Conservation (phyloP, 2,888 invertebrate species). For the Cryptophagus acutangulus region DNA sequence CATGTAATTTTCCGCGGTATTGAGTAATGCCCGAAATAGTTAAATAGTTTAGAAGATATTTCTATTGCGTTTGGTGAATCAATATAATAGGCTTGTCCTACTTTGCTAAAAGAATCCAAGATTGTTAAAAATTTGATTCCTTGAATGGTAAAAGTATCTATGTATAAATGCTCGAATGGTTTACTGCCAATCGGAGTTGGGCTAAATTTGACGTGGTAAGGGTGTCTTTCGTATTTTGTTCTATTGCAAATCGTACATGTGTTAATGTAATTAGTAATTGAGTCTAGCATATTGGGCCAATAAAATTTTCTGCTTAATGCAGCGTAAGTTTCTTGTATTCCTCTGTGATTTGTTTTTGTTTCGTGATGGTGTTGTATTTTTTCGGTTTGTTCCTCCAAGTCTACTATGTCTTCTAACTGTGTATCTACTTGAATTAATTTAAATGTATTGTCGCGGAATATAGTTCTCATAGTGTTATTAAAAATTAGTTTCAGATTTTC, state of each 20-base stretch:
- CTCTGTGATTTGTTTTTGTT: slow-evolving; percentile 10
- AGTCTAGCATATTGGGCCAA: too few species aligned
- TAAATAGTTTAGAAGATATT: not conserved
- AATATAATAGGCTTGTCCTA: slow-evolving; percentile 3
- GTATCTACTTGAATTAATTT: not conserved
- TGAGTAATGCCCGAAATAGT: not conserved
- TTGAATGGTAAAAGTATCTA: slow-evolving; percentile 2
- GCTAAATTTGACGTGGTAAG: not conserved
- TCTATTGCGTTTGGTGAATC: not conserved
- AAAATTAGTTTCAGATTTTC: not conserved
- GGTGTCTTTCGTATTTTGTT: slow-evolving; percentile 1
- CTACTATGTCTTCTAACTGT: slow-evolving; percentile 7
- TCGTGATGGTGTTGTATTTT: slow-evolving; percentile 11
- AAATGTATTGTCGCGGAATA: not conserved
- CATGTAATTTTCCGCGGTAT: not conserved
- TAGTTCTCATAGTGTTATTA: not conserved
- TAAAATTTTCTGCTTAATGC: too few species aligned
- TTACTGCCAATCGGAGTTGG: not conserved
- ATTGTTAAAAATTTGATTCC: slow-evolving; percentile 5
- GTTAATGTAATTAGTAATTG: too few species aligned
- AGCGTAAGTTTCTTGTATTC: too few species aligned
- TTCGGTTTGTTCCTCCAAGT: slow-evolving; percentile 9
- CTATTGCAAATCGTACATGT: not conserved
- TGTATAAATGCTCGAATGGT: slow-evolving; percentile 2
- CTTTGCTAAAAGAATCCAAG: slow-evolving; percentile 1